phyloP scores from a whole-genome alignment of 2,888 invertebrate genomes.

The Philereme vetulata region DNA sequence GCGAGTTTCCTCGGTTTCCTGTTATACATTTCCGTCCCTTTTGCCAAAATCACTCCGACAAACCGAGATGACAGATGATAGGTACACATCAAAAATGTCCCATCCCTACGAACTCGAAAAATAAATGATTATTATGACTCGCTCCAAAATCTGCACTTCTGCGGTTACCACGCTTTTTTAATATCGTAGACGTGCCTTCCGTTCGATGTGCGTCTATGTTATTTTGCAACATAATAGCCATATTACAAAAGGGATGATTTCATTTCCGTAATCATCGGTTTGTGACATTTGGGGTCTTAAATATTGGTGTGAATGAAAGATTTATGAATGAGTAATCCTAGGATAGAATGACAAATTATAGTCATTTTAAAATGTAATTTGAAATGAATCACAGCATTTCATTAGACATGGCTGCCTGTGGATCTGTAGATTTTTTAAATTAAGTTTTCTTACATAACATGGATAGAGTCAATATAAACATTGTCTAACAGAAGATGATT shows the following conservation, averaged over 20 bases:
- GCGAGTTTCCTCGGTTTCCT: too few species aligned
- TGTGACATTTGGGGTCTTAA: slow-evolving; percentile 58
- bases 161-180: slow-evolving; percentile 48
- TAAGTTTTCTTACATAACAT: too few species aligned
- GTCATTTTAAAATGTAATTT: slow-evolving; percentile 1
- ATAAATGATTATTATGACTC: slow-evolving; percentile 33
- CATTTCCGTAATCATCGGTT: slow-evolving; percentile 63
- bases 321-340: slow-evolving; percentile 49
- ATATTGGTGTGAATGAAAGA: slow-evolving; percentile 49
- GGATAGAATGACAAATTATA: slow-evolving; percentile 24
- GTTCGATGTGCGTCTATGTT: slow-evolving; percentile 46
- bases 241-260: slow-evolving; percentile 58
- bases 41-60: too few species aligned
- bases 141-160: slow-evolving; percentile 52
- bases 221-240: slow-evolving; percentile 55
- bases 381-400: too few species aligned
- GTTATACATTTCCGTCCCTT: too few species aligned
- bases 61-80: too few species aligned
- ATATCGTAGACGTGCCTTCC: slow-evolving; percentile 67
- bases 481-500: too few species aligned
- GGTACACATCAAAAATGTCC: slow-evolving; percentile 7
- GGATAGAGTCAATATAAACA: too few species aligned
- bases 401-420: too few species aligned
- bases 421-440: too few species aligned
- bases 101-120: slow-evolving; percentile 24